Base-by-base conservation (phyloP, 2,797 vertebrate genomes). In the Knipowitschia caucasica region DNA sequence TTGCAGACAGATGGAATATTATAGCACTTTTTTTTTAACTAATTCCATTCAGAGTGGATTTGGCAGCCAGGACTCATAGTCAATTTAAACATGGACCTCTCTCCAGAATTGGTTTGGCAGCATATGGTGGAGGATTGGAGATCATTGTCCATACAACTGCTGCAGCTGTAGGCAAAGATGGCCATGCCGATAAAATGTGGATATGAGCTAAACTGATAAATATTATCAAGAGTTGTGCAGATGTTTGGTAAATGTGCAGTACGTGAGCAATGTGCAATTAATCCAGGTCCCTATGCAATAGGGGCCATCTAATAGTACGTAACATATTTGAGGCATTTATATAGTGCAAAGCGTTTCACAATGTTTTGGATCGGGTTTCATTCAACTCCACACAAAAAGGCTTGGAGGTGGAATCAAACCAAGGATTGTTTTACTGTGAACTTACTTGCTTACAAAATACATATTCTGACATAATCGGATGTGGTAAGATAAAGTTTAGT, bases 1-100 rank as follows among this genome's bases (percentile, higher is more conserved):
- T 34, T 49, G 25, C 56, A 8, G 67, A 67, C 75, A 83, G 76
- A 81, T 80, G 71, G 79, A 71, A 45, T 50, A 45, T 44, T 55
- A 49, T 61, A 58, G 50, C 75, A 46, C 53, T 71, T 77, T 73
- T 77, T 71, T 77, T 73, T 77, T 83, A 77, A 85, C 81, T 67
- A 77, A 81, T 71, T 75, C 56, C 59, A 60, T 62, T 81, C 64
- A 54, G 65, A 61, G 53, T 54, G 15, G 34, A 44, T 57, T 75
- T 86, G 83, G 80, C 79, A 80, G 50, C 55, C 10, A 4, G 34
- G 4, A 42, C 24, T 26, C 34, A 29, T 31, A 69, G 58, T 77
- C 50, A 64, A 73, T 83, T 76, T 76, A 73, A 75, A 77, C 71
- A 67, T 53, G 71, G 78, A 56, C 69, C 42, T 53, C 69, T 75